A percentile compares a stretch with the other conserved stretches of the same genome.
Conservation (phyloP, 2,113 vertebrate genomes). For the Microtus pennsylvanicus region DNA sequence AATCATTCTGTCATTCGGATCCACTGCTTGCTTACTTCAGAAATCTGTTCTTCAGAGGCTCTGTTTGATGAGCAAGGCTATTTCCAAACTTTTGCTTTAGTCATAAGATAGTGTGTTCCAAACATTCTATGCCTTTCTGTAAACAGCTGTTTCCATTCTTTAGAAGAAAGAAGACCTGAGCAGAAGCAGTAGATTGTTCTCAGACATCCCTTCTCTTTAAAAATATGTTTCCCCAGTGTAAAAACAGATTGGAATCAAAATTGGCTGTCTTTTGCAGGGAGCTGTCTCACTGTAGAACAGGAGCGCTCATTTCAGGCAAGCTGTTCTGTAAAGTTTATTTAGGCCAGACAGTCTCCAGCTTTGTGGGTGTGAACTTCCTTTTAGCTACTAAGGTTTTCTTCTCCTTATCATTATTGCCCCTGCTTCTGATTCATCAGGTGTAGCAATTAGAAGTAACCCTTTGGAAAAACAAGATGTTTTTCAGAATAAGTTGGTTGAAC, state of each 20-base stretch:
- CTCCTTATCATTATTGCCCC: conserved; percentile 49
- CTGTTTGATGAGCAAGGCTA: conserved; percentile 36
- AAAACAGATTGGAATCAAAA: conserved; percentile 59
- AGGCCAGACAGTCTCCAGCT: conserved; percentile 43
- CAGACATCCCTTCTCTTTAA: conserved; percentile 61
- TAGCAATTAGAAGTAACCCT: conserved; percentile 63
- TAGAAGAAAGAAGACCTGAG: not conserved
- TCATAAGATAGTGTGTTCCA: not conserved
- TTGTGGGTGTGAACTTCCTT: conserved; percentile 70
- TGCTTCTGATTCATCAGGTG: conserved; percentile 62
- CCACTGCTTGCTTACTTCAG: not conserved
- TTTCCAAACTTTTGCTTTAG: conserved; percentile 5
- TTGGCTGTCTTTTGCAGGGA: conserved; percentile 64
- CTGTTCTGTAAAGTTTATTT: conserved; percentile 78
- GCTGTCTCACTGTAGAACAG: conserved; percentile 60
- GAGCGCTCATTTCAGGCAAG: conserved; percentile 54
- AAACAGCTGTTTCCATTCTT: conserved; percentile 18
- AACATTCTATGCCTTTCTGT: conserved; percentile 1
- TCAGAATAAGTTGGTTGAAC: conserved; percentile 62
- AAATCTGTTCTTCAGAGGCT: conserved; percentile 27
- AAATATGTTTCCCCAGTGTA: conserved; percentile 52
- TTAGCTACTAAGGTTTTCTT: not conserved
- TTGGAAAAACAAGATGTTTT: conserved; percentile 55
- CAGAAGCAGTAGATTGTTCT: conserved; percentile 70
- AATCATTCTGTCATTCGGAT: conserved; percentile 7